Base-by-base conservation (phyloP, 2,888 invertebrate species). In the Mesodorylaimus sp. region DNA sequence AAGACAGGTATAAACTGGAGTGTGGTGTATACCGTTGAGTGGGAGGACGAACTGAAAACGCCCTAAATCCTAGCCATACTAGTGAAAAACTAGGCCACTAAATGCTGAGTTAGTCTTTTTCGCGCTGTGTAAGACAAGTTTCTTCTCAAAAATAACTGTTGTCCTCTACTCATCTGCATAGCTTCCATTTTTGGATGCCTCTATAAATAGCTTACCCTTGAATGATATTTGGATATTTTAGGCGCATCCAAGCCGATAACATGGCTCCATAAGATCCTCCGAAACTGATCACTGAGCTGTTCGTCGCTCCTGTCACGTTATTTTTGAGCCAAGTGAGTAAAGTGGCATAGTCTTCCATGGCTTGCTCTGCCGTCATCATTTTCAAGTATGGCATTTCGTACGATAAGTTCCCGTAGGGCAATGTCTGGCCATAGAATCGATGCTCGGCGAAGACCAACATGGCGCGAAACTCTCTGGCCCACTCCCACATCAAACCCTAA, bases 191-290 rank as follows among this genome's bases (percentile, higher is more conserved):
- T n/a, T n/a, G n/a, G n/a, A n/a, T n/a, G n/a, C n/a, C n/a, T n/a
- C n/a, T n/a, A n/a, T n/a, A n/a, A n/a, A n/a, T 19, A 32, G 53
- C 65, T 57, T 63, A 79, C 79, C 79, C 93, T 27, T 74, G 71
- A 7, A 89, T 78, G 28, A 84, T 64, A 63, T 86, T 81, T 0
- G 93, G 93, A 70, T 93, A 95, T 69, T 93, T 95, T 69, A 89
- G 81, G 36, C 93, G 76, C 61, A 95, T 76, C 83, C 93, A 97
- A 0, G 93, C 83, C 0, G 93, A 76, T 27, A 97, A 70, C 95
- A 95, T 95, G 26, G 95, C 95, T 0, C 95, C 95, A 66, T 97
- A 95, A 0, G 89, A 89, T 0, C 93, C 84, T 62, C 79, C 75
- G 64, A 79, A 77, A 1, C 82, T 82, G 56, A 95, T 79, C 3